Evolutionary conservation across 2,113 vertebrate genomes (phyloP).

Genomic region (Ceratotherium simum): DNA sequence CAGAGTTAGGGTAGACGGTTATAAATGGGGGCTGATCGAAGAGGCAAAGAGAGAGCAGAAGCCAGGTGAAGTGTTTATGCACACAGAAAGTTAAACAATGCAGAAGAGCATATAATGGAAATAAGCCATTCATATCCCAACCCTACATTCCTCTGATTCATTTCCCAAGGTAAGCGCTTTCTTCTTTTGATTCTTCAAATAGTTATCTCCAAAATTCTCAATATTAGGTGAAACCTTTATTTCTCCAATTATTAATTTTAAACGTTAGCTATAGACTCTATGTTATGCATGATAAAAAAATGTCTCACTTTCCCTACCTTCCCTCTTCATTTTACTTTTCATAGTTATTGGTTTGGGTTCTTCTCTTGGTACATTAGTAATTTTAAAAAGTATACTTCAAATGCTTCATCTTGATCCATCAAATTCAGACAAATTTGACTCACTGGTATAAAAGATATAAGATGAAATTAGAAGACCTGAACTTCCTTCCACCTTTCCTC

Average conservation of each 20-base stretch:
- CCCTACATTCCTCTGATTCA: neutral
- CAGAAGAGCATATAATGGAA: neutral
- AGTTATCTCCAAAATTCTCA: neutral
- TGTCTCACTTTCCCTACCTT: neutral
- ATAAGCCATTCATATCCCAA: neutral
- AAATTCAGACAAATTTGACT: neutral
- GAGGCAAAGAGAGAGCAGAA: neutral
- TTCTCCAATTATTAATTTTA: slow-evolving; percentile 29
- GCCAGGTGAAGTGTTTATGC: neutral
- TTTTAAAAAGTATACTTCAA: neutral
- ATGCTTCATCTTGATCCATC: neutral
- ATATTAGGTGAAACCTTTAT: neutral
- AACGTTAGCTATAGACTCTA: neutral
- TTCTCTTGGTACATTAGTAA: neutral
- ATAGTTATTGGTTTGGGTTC: neutral
- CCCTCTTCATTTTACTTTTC: neutral
- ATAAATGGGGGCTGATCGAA: neutral
- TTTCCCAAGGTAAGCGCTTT: neutral
- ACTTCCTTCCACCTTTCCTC: neutral
- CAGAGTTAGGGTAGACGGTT: neutral
- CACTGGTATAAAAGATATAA: neutral
- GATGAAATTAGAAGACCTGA: neutral
- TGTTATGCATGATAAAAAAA: neutral
- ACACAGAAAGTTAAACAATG: neutral
- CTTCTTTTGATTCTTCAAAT: neutral